A percentile compares a stretch with the other conserved stretches of the same genome.
These are phyloP conservation scores for Ficedula albicollis DNA, from an alignment of 2,797 vertebrate genomes.

Conservation along the genomic window DNA sequence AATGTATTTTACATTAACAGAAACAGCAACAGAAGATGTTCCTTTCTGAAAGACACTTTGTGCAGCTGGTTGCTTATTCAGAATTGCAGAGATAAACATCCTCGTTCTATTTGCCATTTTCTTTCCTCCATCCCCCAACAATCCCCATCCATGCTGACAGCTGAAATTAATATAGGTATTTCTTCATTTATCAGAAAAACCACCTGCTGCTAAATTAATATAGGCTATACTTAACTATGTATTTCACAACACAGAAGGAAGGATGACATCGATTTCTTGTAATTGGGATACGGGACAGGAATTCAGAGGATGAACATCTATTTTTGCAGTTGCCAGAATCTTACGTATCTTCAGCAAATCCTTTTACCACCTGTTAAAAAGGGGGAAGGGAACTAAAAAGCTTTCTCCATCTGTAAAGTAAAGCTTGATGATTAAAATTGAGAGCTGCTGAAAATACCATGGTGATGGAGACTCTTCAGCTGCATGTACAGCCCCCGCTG, in stretches of 20 bases:
- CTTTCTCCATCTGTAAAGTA: not conserved
- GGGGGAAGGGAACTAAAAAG: not conserved
- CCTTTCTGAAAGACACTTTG: not conserved
- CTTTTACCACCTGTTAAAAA: not conserved
- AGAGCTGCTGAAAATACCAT: slow-evolving; percentile 12
- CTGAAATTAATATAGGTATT: not conserved
- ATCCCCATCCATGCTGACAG: not conserved
- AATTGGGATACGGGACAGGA: not conserved
- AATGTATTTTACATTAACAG: not conserved
- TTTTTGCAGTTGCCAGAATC: not conserved
- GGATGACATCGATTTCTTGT: not conserved
- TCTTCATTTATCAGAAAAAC: not conserved
- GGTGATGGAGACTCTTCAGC: slow-evolving; percentile 4
- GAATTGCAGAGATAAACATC: not conserved
- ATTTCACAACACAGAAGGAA: not conserved
- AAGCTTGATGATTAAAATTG: not conserved
- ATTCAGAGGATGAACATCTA: not conserved
- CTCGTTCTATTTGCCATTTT: not conserved
- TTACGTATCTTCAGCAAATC: not conserved
- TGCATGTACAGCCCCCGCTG: not conserved
- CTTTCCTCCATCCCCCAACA: not conserved
- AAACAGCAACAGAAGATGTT: not conserved
- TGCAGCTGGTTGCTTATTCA: not conserved
- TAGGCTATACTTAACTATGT: not conserved
- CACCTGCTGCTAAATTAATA: not conserved